phyloP scores from a whole-genome alignment of 1,140 invertebrate species.

The Drosophila nannoptera region DNA sequence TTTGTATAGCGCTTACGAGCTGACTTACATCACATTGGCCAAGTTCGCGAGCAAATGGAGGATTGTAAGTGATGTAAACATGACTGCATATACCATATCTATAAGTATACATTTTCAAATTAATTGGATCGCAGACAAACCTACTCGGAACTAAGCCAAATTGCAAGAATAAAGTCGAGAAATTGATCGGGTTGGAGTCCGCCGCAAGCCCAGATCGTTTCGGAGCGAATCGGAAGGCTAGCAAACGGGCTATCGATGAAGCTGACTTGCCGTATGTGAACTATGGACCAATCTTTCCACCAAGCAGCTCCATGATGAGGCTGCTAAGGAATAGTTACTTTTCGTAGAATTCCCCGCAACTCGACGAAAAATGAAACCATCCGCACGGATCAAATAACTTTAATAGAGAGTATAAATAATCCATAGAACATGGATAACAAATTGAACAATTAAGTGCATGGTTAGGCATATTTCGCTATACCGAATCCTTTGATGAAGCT shows the following conservation, averaged over 20 bases:
- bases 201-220: background rate
- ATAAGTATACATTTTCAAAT: too few relatives aligned
- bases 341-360: slow-evolving; percentile 26
- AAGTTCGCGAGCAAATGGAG: slow-evolving; percentile 23
- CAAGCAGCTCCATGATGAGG: slow-evolving; percentile 53
- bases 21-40: slow-evolving; percentile 29
- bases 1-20: slow-evolving; percentile 44
- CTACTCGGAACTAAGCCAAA: background rate
- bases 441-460: slow-evolving; percentile 38
- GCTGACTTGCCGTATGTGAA: background rate
- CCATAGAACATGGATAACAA: slow-evolving; percentile 40
- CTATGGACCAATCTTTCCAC: slow-evolving; percentile 49
- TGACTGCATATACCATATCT: too few relatives aligned
- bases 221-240: background rate
- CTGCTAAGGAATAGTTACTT: slow-evolving; percentile 59
- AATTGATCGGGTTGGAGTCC: background rate
- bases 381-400: slow-evolving; percentile 43
- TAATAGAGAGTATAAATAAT: slow-evolving; percentile 52
- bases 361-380: background rate
- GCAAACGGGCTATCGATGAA: background rate
- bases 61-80: slow-evolving; percentile 21
- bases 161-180: background rate
- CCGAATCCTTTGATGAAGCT: slow-evolving; percentile 21
- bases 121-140: background rate
- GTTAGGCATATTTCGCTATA: slow-evolving; percentile 3